Percentiles rank a stretch among this genome's conserved stretches.
Evolutionary conservation across 2,797 vertebrate genomes (phyloP).

Genomic region (Eulemur coronatus): DNA sequence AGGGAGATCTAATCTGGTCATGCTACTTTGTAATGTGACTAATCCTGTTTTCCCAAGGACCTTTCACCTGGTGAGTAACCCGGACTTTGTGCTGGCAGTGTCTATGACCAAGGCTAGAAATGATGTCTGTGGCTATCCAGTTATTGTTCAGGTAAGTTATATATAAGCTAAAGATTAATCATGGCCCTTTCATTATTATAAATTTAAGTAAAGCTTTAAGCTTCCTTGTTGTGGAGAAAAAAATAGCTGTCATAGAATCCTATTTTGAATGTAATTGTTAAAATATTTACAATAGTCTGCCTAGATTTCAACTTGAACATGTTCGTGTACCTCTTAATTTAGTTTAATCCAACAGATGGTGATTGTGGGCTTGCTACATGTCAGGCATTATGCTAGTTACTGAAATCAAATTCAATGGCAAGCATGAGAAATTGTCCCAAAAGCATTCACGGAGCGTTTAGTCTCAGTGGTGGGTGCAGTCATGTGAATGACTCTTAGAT

Average conservation of each 20-base stretch:
- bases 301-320: constrained; percentile 29
- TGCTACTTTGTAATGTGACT: neutral
- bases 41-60: constrained; percentile 71
- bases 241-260: neutral
- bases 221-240: neutral
- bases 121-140: constrained; percentile 47
- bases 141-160: constrained; percentile 78
- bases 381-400: neutral
- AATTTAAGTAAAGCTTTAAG: neutral
- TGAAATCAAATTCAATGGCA: neutral
- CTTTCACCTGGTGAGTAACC: constrained; percentile 72
- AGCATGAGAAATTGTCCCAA: neutral
- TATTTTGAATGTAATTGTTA: neutral
- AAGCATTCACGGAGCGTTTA: neutral
- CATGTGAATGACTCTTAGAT: neutral
- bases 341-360: constrained; percentile 51
- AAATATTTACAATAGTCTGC: constrained; percentile 13
- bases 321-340: constrained; percentile 37
- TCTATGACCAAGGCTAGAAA: constrained; percentile 58
- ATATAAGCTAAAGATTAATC: neutral
- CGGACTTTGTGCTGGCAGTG: constrained; percentile 76
- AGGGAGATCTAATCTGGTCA: neutral
- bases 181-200: neutral
- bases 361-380: constrained; percentile 20
- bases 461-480: neutral